These are phyloP conservation scores for Fragum whitleyi DNA, from an alignment of 2,888 invertebrate species.

Conservation along the genomic window DNA sequence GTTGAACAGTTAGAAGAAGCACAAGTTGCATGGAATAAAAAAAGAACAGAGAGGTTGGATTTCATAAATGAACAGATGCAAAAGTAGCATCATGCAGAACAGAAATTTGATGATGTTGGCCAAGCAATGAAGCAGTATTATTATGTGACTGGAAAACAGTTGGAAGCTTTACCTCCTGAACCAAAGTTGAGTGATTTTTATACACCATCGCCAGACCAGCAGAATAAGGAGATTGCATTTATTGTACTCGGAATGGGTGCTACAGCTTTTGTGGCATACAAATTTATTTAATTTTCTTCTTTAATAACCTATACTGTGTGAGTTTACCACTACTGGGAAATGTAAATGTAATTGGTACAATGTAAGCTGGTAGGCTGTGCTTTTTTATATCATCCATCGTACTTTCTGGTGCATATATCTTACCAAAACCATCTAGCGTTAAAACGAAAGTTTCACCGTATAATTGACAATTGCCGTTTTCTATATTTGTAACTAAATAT, in stretches of 20 bases:
- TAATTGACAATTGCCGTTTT: no score
- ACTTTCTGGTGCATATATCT: no score
- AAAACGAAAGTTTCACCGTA: no score
- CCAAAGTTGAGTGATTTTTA: slow-evolving; percentile 33
- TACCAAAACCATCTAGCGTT: no score
- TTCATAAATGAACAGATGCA: slow-evolving; percentile 53
- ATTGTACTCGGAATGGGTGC: slow-evolving; percentile 38
- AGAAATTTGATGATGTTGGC: slow-evolving; percentile 49
- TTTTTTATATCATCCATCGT: no score
- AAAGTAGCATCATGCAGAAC: slow-evolving; percentile 43
- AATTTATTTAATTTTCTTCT: no score
- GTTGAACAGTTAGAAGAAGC: slow-evolving; percentile 45
- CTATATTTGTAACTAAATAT: no score
- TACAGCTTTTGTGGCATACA: no score
- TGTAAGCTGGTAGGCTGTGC: no score
- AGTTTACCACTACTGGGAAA: no score
- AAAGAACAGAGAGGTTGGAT: slow-evolving; percentile 50
- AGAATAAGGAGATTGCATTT: slow-evolving; percentile 43
- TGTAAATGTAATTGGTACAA: no score
- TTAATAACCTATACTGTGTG: no score
- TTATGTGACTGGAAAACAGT: slow-evolving; percentile 38
- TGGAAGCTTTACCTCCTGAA: slow-evolving; percentile 15
- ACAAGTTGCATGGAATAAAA: slow-evolving; percentile 39
- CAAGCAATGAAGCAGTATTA: slow-evolving; percentile 50
- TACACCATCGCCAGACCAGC: slow-evolving; percentile 36